phyloP scores from a whole-genome alignment of 2,888 invertebrate genomes.

The Serripes groenlandicus region DNA sequence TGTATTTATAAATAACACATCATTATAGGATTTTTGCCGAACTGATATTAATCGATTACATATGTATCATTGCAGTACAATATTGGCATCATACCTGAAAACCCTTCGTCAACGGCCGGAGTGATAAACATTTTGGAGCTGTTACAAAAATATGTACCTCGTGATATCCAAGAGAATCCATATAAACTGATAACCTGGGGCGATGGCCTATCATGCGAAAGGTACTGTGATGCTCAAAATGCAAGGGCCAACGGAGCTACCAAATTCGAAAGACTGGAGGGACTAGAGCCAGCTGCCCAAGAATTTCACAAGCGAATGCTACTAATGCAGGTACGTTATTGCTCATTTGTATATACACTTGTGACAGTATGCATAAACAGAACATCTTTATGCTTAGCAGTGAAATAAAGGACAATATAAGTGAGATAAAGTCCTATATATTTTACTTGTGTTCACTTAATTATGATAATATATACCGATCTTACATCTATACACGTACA shows the following conservation, averaged over 20 bases:
- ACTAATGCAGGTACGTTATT: neutral
- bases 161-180: neutral
- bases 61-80: slow-evolving; percentile 57
- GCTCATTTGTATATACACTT: neutral
- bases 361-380: too few species aligned
- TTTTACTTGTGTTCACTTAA: too few species aligned
- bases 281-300: neutral
- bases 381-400: too few species aligned
- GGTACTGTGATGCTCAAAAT: neutral
- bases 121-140: slow-evolving; percentile 59
- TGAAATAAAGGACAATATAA: too few species aligned
- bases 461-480: too few species aligned
- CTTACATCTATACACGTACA: too few species aligned
- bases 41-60: neutral
- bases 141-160: slow-evolving; percentile 63
- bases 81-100: slow-evolving; percentile 54
- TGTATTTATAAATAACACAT: too few species aligned
- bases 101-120: slow-evolving; percentile 56
- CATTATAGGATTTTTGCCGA: too few species aligned
- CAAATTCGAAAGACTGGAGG: neutral
- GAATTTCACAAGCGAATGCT: neutral
- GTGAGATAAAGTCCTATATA: too few species aligned
- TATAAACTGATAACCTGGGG: neutral
- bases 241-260: neutral
- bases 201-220: neutral